Base-by-base conservation (phyloP, 1,140 invertebrate species). In the Ptiloglossa arizonensis region DNA sequence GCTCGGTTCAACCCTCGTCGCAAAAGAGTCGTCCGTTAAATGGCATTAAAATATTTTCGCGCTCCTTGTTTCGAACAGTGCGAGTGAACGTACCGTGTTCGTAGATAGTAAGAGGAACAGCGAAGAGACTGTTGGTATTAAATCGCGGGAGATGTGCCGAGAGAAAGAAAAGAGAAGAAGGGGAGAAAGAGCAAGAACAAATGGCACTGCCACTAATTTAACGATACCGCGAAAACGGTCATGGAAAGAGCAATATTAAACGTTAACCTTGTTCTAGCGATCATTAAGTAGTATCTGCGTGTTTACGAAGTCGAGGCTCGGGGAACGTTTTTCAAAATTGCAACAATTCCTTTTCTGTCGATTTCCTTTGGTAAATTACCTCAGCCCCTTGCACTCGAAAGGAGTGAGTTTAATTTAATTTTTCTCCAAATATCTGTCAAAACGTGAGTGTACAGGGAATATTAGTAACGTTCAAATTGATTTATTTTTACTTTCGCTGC, bases 191-290 rank as follows among this genome's bases (percentile, higher is more conserved):
- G 38, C 35, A 64, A 54, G 29, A 66, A 71, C 60, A 82, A 67
- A 77, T 79, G 59, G 69, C 75, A 82, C 82, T 85, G 82, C 82
- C 76, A 82, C 63, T 78, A 11, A 83, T 75, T 79, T 79, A 64
- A 80, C 68, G 59, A 66, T 79, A 87, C 78, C 70, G 56, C 73
- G 46, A 76, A 60, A 63, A 71, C 74, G 67, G 57, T 82, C 67
- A 79, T 56, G 66, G 52, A 64, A 75, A 78, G 35, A 77, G 82
- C 82, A 79, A 83, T 82, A 70, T 22, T 57, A 75, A 71, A n/a
- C 15, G 68, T 63, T 63, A 59, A 60, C 41, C 19, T 35, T 41
- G 29, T 59, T 50, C 52, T 24, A 32, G 50, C 57, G 50, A 35
- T 13, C 54, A 66, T 41, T 38, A 57, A 24, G 19, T 38, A 50